Evolutionary conservation across 2,797 vertebrate species (phyloP).

Genomic region (Trachurus trachurus): DNA sequence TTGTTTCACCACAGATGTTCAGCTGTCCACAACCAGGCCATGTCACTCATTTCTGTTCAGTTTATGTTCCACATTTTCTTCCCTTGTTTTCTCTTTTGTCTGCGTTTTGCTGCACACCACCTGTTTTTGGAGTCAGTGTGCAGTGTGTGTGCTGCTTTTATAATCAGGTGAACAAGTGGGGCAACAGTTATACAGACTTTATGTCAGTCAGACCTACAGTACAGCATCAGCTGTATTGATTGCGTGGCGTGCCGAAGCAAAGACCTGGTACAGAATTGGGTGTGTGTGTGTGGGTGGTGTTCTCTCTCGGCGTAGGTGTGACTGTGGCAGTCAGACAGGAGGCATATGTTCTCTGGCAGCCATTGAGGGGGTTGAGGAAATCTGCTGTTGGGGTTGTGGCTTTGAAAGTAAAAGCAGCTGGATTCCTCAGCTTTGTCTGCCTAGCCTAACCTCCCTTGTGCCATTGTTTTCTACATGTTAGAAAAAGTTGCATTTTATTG

Average conservation of each 20-base stretch:
- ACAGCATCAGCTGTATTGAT: slow-evolving; percentile 43
- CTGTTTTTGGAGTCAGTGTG: slow-evolving; percentile 76
- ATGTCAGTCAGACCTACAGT: slow-evolving; percentile 41
- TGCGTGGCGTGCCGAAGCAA: slow-evolving; percentile 27
- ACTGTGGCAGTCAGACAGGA: slow-evolving; percentile 59
- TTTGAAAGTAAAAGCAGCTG: slow-evolving; percentile 42
- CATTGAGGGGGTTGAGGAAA: slow-evolving; percentile 37
- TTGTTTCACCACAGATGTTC: slow-evolving; percentile 43
- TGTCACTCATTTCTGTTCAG: slow-evolving; percentile 36
- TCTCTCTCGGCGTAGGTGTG: slow-evolving; percentile 23
- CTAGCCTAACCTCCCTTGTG: slow-evolving; percentile 25
- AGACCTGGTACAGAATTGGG: slow-evolving; percentile 22
- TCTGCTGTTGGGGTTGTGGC: slow-evolving; percentile 19
- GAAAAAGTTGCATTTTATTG: slow-evolving; percentile 22
- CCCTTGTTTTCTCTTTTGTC: slow-evolving; percentile 45
- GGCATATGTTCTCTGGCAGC: slow-evolving; percentile 62
- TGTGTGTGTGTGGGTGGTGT: slow-evolving; percentile 35
- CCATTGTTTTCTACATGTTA: slow-evolving; percentile 37
- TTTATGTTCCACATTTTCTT: slow-evolving; percentile 64
- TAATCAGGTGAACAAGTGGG: slow-evolving; percentile 72
- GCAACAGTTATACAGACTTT: slow-evolving; percentile 39
- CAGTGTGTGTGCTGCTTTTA: slow-evolving; percentile 66
- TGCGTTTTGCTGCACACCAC: slow-evolving; percentile 64
- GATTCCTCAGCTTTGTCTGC: slow-evolving; percentile 35
- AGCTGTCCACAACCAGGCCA: slow-evolving; percentile 54